These are phyloP conservation scores for Salarias fasciatus DNA, from an alignment of 2,797 vertebrate genomes.

Conservation along the genomic window DNA sequence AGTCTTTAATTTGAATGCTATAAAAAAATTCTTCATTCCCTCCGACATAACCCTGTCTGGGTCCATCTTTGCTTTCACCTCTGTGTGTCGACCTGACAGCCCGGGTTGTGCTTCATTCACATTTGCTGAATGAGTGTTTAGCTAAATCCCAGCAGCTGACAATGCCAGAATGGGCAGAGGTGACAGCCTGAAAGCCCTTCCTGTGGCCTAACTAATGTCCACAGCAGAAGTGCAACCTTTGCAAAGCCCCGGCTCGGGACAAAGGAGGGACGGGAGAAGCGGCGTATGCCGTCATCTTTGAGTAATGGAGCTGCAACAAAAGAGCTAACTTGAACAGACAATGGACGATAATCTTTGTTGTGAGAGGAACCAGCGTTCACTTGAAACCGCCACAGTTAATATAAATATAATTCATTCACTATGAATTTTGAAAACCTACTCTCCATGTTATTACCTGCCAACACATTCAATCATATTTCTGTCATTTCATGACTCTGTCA, in stretches of 20 bases:
- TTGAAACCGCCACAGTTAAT: constrained; percentile 23
- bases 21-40: constrained; percentile 1
- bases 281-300: constrained; percentile 75
- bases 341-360: constrained; percentile 73
- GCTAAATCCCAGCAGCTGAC: constrained; percentile 81
- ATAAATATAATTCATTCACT: constrained; percentile 19
- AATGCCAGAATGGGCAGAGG: constrained; percentile 67
- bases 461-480: background rate
- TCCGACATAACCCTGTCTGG: constrained; percentile 13
- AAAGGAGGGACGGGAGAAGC: constrained; percentile 59
- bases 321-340: constrained; percentile 67
- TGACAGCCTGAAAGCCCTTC: constrained; percentile 73
- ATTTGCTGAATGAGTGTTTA: constrained; percentile 84
- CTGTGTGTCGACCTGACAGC: constrained; percentile 34
- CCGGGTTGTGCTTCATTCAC: constrained; percentile 69
- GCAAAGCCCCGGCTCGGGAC: constrained; percentile 66
- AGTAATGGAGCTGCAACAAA: constrained; percentile 70
- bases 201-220: constrained; percentile 74
- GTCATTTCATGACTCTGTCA: constrained; percentile 1
- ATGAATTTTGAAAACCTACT: background rate
- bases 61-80: constrained; percentile 50
- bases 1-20: background rate
- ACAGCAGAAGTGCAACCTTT: constrained; percentile 79
- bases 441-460: background rate
- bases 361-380: constrained; percentile 49